phyloP scores from a whole-genome alignment of 2,888 invertebrate genomes.

The Buathra laborator region DNA sequence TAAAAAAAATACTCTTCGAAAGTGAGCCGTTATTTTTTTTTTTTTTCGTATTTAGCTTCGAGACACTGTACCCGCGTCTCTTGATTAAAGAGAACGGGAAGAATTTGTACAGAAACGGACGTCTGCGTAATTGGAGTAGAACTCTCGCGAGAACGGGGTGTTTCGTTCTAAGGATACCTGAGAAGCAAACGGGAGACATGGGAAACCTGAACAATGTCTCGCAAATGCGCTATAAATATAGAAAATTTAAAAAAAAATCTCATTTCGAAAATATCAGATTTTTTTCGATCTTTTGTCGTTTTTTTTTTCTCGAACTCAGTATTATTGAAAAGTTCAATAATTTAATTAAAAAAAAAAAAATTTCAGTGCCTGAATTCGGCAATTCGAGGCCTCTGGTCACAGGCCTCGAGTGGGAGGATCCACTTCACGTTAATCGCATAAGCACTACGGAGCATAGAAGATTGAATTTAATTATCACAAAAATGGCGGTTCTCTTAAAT shows the following conservation, averaged over 20 bases:
- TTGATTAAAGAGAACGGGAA: not conserved
- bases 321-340: no score
- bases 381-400: constrained; percentile 85
- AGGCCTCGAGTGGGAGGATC: constrained; percentile 90
- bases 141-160: not conserved
- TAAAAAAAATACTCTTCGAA: not conserved
- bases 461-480: constrained; percentile 90
- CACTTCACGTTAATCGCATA: constrained; percentile 89
- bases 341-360: not conserved
- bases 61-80: not conserved
- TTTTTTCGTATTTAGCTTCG: not conserved
- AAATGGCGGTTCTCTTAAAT: constrained; percentile 89
- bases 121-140: not conserved
- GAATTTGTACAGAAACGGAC: not conserved
- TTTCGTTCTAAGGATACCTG: not conserved
- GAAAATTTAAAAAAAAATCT: not conserved
- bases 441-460: constrained; percentile 89
- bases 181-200: not conserved
- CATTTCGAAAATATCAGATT: no score
- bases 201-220: not conserved
- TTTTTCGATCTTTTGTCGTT: not conserved
- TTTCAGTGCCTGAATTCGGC: constrained; percentile 85
- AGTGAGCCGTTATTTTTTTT: not conserved
- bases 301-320: not conserved
- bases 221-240: not conserved